Evolutionary conservation across 2,113 vertebrate genomes (phyloP).

Genomic region (Diadophis punctatus): DNA sequence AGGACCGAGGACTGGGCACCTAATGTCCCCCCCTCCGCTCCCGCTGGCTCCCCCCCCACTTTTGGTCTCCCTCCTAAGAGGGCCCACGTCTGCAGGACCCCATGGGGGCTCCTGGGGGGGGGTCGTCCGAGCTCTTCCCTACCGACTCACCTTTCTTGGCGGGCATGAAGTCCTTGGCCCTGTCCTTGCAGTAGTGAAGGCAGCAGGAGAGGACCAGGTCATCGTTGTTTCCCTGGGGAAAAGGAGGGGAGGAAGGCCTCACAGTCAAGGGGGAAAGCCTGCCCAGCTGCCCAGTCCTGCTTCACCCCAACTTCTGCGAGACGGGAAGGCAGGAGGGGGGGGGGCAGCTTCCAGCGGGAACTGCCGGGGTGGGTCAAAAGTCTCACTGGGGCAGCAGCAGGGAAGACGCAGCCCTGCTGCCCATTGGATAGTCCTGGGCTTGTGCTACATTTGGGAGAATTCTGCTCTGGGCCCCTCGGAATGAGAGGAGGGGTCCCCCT

Average conservation of each 20-base stretch:
- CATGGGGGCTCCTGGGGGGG: not conserved
- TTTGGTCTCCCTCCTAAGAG: not conserved
- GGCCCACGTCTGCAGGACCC: not conserved
- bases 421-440: not conserved
- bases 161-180: conserved; percentile 93
- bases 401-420: no score
- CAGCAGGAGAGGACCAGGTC: conserved; percentile 86
- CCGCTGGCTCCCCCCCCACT: no score
- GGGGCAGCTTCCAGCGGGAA: not conserved
- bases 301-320: no score
- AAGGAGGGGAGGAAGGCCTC: not conserved
- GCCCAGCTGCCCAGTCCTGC: not conserved
- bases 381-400: not conserved
- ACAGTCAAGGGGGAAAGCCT: no score
- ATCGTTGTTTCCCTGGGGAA: conserved; percentile 89
- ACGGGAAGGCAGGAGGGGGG: not conserved
- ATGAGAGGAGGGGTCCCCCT: not conserved
- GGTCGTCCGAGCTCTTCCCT: not conserved
- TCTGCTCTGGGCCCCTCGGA: not conserved
- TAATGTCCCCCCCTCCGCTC: not conserved
- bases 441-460: not conserved
- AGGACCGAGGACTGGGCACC: not conserved
- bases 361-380: not conserved
- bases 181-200: conserved; percentile 96
- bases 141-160: conserved; percentile 77